Percentiles rank a stretch among this genome's conserved stretches.
These are phyloP conservation scores for Lysiphlebus fabarum DNA, from an alignment of 1,140 invertebrate species.

Conservation along the genomic window DNA sequence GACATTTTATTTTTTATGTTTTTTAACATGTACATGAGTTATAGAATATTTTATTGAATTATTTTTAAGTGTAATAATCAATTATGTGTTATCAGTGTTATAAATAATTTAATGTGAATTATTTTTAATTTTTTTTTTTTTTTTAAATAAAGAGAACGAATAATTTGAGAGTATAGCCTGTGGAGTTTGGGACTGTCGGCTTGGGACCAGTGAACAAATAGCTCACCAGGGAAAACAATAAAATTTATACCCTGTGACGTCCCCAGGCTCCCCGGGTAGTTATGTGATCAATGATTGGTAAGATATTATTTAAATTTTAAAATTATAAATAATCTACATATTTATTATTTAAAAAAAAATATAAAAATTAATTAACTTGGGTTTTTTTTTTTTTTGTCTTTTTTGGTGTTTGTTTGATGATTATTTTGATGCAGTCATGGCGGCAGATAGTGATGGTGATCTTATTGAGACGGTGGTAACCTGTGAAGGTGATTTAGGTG, in stretches of 20 bases:
- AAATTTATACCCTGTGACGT: constrained; percentile 44
- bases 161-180: constrained; percentile 39
- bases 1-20: too few relatives aligned
- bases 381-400: background rate
- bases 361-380: background rate
- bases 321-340: background rate
- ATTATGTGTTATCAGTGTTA: too few relatives aligned
- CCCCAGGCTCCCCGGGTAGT: constrained; percentile 52
- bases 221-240: constrained; percentile 32
- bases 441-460: constrained; percentile 72
- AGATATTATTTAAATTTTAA: background rate
- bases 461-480: constrained; percentile 73
- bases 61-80: too few relatives aligned
- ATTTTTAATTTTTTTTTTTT: constrained; percentile 12
- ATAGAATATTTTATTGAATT: too few relatives aligned
- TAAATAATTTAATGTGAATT: background rate
- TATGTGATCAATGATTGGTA: constrained; percentile 57
- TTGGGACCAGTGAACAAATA: constrained; percentile 38
- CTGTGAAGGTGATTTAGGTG: constrained; percentile 74
- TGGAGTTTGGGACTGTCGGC: constrained; percentile 44
- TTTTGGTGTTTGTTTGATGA: constrained; percentile 7
- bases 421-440: constrained; percentile 59
- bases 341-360: background rate
- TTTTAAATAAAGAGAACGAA: constrained; percentile 34
- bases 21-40: too few relatives aligned